Evolutionary conservation across 2,888 invertebrate species (phyloP).

Genomic region (Pimpla rufipes): DNA sequence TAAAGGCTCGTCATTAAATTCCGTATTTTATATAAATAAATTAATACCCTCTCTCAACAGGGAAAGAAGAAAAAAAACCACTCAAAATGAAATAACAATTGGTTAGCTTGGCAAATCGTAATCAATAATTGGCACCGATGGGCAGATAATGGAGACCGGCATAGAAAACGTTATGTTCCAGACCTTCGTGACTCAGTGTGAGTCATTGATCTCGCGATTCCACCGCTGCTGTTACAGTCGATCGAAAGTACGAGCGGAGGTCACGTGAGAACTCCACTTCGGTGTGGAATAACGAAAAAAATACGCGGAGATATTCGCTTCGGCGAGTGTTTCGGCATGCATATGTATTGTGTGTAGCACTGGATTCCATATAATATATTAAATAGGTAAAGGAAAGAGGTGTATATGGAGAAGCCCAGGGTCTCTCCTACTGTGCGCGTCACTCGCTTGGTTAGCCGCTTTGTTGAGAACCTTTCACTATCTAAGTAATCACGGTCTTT

Average conservation of each 20-base stretch:
- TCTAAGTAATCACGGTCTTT: conserved; percentile 37
- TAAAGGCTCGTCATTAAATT: no score
- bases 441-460: conserved; percentile 6
- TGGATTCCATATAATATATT: background rate
- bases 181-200: conserved; percentile 38
- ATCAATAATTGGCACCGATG: background rate
- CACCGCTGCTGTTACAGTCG: background rate
- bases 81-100: background rate
- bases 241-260: background rate
- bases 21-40: no score
- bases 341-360: background rate
- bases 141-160: background rate
- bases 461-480: conserved; percentile 41
- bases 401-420: conserved; percentile 3
- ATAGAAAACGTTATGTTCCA: background rate
- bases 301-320: background rate
- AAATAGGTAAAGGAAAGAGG: background rate
- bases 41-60: no score
- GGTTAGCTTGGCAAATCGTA: background rate
- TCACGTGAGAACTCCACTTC: conserved; percentile 8
- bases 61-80: background rate
- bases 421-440: background rate
- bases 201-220: conserved; percentile 42
- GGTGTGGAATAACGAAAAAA: background rate
- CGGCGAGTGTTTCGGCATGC: background rate